A percentile compares a stretch with the other conserved stretches of the same genome.
These are phyloP conservation scores for Melipona beecheii DNA, from an alignment of 2,888 invertebrate species.

Conservation along the genomic window DNA sequence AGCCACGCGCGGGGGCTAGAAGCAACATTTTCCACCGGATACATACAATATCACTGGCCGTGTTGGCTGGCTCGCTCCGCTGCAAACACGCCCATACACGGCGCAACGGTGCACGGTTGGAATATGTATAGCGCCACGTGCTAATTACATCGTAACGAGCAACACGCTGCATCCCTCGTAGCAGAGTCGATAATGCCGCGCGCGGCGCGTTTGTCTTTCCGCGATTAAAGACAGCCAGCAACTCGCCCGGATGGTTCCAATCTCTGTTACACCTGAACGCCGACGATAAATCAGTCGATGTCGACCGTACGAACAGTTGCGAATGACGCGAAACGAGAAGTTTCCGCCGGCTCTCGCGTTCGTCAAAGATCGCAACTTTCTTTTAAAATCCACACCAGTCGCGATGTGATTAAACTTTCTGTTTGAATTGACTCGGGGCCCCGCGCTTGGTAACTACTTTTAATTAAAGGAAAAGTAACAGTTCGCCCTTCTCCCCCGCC, in stretches of 20 bases:
- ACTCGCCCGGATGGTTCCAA: no score
- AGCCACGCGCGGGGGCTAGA: background rate
- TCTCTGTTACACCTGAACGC: background rate
- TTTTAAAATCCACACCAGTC: slow-evolving; percentile 25
- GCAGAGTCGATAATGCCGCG: slow-evolving; percentile 37
- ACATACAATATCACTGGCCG: slow-evolving; percentile 27
- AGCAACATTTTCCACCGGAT: slow-evolving; percentile 33
- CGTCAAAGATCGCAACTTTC: slow-evolving; percentile 49
- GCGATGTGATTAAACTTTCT: slow-evolving; percentile 51
- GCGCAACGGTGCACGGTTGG: background rate
- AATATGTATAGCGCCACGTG: slow-evolving; percentile 51
- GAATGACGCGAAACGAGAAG: slow-evolving; percentile 25
- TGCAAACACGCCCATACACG: background rate
- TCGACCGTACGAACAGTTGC: background rate
- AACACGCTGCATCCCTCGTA: slow-evolving; percentile 46
- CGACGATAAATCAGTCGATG: slow-evolving; percentile 10
- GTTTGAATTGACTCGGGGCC: slow-evolving; percentile 36
- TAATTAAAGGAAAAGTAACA: slow-evolving; percentile 41
- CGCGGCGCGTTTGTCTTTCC: slow-evolving; percentile 39
- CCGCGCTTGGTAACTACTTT: slow-evolving; percentile 34
- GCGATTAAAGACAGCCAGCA: slow-evolving; percentile 20
- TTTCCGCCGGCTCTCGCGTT: background rate
- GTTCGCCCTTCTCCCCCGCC: background rate
- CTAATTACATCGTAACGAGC: slow-evolving; percentile 55
- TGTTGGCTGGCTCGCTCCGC: background rate